Evolutionary conservation across 2,113 vertebrate genomes (phyloP).

Genomic region (Cyrtonyx montezumae): DNA sequence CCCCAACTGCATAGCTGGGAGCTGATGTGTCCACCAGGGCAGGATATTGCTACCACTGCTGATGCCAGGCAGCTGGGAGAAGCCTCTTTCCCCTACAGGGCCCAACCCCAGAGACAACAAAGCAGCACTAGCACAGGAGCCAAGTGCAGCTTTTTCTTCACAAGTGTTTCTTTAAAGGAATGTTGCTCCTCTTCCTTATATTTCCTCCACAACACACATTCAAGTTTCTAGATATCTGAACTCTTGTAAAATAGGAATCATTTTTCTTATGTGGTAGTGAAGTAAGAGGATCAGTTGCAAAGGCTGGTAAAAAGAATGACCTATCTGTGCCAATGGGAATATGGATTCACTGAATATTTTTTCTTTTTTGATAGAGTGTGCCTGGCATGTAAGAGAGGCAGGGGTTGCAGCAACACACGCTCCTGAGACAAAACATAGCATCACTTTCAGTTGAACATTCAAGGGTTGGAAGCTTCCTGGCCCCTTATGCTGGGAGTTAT

Average conservation of each 20-base stretch:
- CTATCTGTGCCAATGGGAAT: neutral
- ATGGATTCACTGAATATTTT: neutral
- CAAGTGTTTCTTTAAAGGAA: neutral
- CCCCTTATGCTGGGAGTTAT: neutral
- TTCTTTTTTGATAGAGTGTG: neutral
- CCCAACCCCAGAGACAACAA: neutral
- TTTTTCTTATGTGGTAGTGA: neutral
- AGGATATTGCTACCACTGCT: neutral
- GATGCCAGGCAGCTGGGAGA: neutral
- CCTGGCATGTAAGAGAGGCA: neutral
- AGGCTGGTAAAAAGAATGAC: neutral
- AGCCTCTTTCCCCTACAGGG: neutral
- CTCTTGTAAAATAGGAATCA: neutral
- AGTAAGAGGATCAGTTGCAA: neutral
- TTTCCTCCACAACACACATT: neutral
- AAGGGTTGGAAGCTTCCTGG: neutral
- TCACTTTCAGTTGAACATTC: neutral
- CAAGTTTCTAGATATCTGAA: neutral
- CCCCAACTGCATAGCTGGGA: neutral
- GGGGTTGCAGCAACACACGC: neutral
- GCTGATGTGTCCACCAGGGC: rapidly evolving
- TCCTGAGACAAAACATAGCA: neutral
- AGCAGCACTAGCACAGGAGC: neutral
- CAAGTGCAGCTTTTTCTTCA: neutral
- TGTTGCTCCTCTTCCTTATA: neutral